Evolutionary conservation across 1,140 invertebrate species (phyloP).

Genomic region (Sycophila sp.): DNA sequence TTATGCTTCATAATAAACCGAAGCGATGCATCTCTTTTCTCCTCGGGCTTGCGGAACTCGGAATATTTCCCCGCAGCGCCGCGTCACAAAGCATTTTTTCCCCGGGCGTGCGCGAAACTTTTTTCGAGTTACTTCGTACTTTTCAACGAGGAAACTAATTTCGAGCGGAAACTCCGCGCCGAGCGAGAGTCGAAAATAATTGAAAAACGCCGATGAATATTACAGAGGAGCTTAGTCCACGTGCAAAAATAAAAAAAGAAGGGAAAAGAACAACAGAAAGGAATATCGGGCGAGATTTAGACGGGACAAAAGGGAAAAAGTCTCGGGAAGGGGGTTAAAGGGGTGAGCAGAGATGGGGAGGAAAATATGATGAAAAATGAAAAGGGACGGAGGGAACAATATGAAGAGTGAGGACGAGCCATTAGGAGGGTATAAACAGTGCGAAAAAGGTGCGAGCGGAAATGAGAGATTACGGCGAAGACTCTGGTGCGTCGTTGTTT

Average conservation of each 20-base stretch:
- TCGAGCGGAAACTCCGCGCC: neutral
- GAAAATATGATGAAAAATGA: slow-evolving; percentile 2
- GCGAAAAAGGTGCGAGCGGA: neutral
- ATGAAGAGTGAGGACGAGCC: slow-evolving; percentile 20
- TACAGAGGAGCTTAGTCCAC: neutral
- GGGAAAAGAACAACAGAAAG: too few relatives aligned
- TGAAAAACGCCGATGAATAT: slow-evolving; percentile 11
- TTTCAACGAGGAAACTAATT: slow-evolving; percentile 8
- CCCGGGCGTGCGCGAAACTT: too few relatives aligned
- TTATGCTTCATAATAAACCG: too few relatives aligned
- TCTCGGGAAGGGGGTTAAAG: slow-evolving; percentile 2
- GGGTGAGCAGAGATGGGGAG: neutral
- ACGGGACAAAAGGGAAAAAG: neutral
- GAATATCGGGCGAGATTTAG: slow-evolving; percentile 14
- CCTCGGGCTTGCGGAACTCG: too few relatives aligned
- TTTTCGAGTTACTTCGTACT: neutral
- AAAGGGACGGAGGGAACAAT: slow-evolving; percentile 1
- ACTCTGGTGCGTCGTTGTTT: neutral
- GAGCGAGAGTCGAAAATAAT: neutral
- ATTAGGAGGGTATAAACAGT: slow-evolving; percentile 3
- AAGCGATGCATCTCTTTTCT: too few relatives aligned
- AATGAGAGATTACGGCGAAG: slow-evolving; percentile 3
- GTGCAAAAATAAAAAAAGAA: neutral
- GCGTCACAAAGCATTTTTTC: neutral
- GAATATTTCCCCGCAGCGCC: neutral